phyloP scores from a whole-genome alignment of 2,113 vertebrate genomes.

The Peromyscus californicus region DNA sequence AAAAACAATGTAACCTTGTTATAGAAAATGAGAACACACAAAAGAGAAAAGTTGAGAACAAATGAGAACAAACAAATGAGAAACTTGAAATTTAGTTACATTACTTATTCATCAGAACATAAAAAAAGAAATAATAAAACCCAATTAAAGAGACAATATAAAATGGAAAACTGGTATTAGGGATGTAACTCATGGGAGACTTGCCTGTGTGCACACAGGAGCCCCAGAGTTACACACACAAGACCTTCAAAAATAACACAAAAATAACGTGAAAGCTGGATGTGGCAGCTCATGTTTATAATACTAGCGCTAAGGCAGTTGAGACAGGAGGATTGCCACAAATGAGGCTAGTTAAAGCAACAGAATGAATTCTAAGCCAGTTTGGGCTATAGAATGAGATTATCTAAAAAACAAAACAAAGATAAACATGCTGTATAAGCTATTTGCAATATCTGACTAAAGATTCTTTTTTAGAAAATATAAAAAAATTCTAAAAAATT shows the following conservation, averaged over 20 bases:
- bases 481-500: not conserved
- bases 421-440: not conserved
- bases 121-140: constrained; percentile 42
- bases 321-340: not conserved
- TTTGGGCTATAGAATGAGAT: not conserved
- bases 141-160: not conserved
- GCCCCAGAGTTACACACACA: not conserved
- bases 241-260: not conserved
- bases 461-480: not conserved
- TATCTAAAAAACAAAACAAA: not conserved
- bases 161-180: not conserved
- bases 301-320: not conserved
- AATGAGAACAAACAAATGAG: constrained; percentile 39
- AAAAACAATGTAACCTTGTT: not conserved
- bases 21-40: constrained; percentile 34
- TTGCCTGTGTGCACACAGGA: not conserved
- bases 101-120: not conserved
- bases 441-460: not conserved
- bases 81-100: not conserved
- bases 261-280: too few species aligned
- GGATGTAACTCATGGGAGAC: not conserved
- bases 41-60: not conserved
- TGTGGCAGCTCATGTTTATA: too few species aligned
- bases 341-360: not conserved
- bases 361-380: not conserved